Conservation (phyloP, 2,888 invertebrate species). For the Copidosoma aretas region DNA sequence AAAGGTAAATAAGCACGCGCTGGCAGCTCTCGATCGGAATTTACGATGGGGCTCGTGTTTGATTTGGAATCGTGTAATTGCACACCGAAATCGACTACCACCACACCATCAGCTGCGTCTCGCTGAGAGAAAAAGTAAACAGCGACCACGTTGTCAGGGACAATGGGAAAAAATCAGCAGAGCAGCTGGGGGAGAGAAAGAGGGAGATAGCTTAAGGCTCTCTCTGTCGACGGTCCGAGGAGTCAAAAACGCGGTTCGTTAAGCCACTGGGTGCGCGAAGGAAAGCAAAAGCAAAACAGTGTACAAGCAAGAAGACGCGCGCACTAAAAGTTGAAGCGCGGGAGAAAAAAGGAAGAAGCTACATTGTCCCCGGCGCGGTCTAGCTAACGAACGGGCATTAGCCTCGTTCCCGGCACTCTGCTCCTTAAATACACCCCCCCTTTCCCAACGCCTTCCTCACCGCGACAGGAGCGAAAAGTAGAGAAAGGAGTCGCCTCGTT, state of each 20-base stretch:
- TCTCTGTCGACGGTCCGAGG: too few relatives aligned
- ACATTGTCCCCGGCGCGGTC: not conserved
- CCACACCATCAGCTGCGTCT: too few relatives aligned
- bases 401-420: not conserved
- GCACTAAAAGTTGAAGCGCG: not conserved
- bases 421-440: slow-evolving; percentile 12
- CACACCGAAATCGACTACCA: not conserved
- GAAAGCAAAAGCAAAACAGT: too few relatives aligned
- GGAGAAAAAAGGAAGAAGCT: not conserved
- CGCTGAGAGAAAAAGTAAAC: too few relatives aligned
- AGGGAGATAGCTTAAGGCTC: too few relatives aligned
- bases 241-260: too few relatives aligned
- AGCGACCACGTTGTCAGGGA: too few relatives aligned
- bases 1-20: not conserved
- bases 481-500: not conserved
- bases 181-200: too few relatives aligned
- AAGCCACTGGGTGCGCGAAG: too few relatives aligned
- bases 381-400: slow-evolving; percentile 26
- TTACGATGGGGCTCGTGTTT: not conserved
- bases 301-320: too few relatives aligned
- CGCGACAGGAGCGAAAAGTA: not conserved
- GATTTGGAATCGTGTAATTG: not conserved
- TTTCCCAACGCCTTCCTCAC: too few relatives aligned
- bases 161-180: too few relatives aligned
- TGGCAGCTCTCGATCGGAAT: not conserved